Percentiles rank a stretch among this genome's conserved stretches.
These are phyloP conservation scores for Pelmatolapia mariae DNA, from an alignment of 2,113 vertebrate genomes.

Conservation along the genomic window DNA sequence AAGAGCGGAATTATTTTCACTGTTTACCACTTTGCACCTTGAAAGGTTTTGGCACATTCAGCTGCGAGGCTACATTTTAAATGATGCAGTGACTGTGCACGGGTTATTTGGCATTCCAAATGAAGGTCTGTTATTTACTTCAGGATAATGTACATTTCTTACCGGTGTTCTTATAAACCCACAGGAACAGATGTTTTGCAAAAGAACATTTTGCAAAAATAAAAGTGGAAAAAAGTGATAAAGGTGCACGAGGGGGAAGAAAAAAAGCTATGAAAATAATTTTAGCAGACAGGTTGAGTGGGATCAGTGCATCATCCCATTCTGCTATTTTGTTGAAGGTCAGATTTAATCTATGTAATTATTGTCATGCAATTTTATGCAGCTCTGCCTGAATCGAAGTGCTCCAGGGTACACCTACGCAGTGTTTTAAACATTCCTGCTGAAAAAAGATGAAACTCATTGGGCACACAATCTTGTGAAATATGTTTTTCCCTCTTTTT, in stretches of 20 bases:
- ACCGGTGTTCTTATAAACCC: background rate
- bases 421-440: background rate
- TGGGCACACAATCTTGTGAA: background rate
- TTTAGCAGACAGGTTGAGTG: background rate
- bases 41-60: background rate
- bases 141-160: background rate
- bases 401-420: background rate
- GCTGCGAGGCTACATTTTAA: background rate
- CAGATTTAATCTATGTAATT: conserved; percentile 59
- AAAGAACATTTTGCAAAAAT: background rate
- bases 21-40: background rate
- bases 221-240: background rate
- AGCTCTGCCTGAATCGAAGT: background rate
- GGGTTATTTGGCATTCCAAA: background rate
- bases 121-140: background rate
- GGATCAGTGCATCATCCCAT: background rate
- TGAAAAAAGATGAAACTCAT: background rate
- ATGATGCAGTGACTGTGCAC: background rate
- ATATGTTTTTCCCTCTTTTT: background rate
- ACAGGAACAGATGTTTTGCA: background rate
- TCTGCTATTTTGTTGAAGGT: conserved; percentile 42
- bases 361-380: conserved; percentile 39
- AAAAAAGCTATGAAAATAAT: background rate
- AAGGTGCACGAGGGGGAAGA: background rate
- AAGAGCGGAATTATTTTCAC: background rate